A percentile compares a stretch with the other conserved stretches of the same genome.
These are phyloP conservation scores for Lophotriccus pileatus DNA, from an alignment of 2,797 vertebrate species.

Conservation along the genomic window DNA sequence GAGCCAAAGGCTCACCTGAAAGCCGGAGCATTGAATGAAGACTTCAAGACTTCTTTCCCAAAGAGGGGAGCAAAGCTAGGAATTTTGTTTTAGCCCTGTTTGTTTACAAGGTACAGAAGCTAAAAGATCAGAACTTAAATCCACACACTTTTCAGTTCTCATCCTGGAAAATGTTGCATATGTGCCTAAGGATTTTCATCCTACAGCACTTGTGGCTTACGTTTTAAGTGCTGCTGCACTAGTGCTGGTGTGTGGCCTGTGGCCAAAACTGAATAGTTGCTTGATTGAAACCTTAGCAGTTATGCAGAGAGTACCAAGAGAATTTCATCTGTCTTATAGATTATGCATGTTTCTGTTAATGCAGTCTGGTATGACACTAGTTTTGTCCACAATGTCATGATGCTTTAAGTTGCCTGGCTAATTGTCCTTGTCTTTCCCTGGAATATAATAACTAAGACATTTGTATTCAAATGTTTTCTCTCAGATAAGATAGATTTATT, in stretches of 20 bases:
- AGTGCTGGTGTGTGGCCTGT: fast-evolving
- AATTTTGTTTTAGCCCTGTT: background rate
- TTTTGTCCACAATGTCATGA: background rate
- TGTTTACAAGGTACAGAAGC: background rate
- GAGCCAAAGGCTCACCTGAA: background rate
- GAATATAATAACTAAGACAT: background rate
- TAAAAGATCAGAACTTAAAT: background rate
- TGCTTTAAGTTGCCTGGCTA: background rate
- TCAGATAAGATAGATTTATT: background rate
- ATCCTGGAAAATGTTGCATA: background rate
- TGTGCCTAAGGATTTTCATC: background rate
- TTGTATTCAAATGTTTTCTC: background rate
- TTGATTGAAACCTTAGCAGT: background rate
- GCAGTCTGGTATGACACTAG: background rate
- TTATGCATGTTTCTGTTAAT: background rate
- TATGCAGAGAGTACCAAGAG: background rate
- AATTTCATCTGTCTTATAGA: fast-evolving
- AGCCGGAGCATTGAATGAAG: background rate
- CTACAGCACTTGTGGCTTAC: background rate
- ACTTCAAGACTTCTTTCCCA: background rate
- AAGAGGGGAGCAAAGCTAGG: background rate
- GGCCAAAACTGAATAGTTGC: background rate
- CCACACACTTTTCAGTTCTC: background rate
- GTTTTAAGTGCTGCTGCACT: background rate
- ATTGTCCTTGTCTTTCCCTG: background rate